Evolutionary conservation across 2,113 vertebrate genomes (phyloP).

Genomic region (Thamnaconus septentrionalis): DNA sequence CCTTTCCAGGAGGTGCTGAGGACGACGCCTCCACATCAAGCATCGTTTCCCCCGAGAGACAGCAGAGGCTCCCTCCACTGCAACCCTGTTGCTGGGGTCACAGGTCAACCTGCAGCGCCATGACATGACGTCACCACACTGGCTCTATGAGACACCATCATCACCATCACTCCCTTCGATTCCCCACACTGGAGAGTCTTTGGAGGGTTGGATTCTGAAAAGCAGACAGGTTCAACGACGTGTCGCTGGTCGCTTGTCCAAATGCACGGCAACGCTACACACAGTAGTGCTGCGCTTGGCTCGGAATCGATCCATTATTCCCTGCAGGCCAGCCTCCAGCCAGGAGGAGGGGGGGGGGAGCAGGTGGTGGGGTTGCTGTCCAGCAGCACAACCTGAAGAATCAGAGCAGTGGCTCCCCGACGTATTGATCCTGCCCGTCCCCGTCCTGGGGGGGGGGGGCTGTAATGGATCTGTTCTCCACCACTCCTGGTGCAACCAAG

Average conservation of each 20-base stretch:
- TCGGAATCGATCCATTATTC: slow-evolving; percentile 60
- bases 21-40: slow-evolving; percentile 17
- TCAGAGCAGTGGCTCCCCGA: slow-evolving; percentile 23
- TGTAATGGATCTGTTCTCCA: slow-evolving; percentile 33
- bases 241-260: not conserved
- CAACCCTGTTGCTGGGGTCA: slow-evolving; percentile 49
- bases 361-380: slow-evolving; percentile 7
- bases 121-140: not conserved
- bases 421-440: slow-evolving; percentile 58
- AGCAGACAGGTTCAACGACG: not conserved
- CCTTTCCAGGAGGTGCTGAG: slow-evolving; percentile 25
- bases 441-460: too few relatives aligned
- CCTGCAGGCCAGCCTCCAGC: slow-evolving; percentile 23
- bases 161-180: not conserved
- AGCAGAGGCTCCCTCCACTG: too few relatives aligned
- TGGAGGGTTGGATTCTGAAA: not conserved
- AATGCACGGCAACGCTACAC: not conserved
- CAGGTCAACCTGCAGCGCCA: slow-evolving; percentile 20
- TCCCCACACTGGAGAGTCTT: not conserved
- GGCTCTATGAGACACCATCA: not conserved
- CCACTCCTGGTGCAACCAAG: slow-evolving; percentile 19
- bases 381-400: slow-evolving; percentile 10
- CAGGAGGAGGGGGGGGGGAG: not conserved
- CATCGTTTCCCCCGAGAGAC: not conserved
- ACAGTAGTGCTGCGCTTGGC: slow-evolving; percentile 2